These are phyloP conservation scores for Laspeyria flexula DNA, from an alignment of 2,888 invertebrate genomes.

Conservation along the genomic window DNA sequence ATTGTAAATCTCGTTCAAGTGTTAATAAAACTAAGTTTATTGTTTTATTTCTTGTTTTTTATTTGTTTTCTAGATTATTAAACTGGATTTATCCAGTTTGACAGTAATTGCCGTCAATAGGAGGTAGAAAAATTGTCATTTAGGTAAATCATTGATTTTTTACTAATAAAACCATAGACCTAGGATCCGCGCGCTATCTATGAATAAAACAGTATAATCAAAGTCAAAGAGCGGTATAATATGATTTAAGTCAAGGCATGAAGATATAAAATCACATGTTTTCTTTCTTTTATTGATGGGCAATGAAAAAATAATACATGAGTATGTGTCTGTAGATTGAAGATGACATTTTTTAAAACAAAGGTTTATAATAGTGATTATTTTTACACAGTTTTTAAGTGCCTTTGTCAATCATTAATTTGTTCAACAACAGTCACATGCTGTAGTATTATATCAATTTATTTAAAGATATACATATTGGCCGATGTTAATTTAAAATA, in stretches of 20 bases:
- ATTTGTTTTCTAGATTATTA: neutral
- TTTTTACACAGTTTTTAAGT: constrained; percentile 39
- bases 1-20: constrained; percentile 39
- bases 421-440: constrained; percentile 2
- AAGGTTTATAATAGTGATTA: constrained; percentile 16
- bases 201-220: too few relatives aligned
- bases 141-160: too few relatives aligned
- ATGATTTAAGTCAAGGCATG: neutral
- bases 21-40: constrained; percentile 34
- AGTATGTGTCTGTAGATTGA: constrained; percentile 12
- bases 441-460: neutral
- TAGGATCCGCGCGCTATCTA: too few relatives aligned
- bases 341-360: neutral
- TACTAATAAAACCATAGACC: too few relatives aligned
- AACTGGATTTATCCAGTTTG: neutral
- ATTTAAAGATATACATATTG: constrained; percentile 23
- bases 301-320: constrained; percentile 4
- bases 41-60: constrained; percentile 14
- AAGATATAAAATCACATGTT: neutral
- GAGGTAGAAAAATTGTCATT: neutral
- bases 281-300: neutral
- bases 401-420: constrained; percentile 39
- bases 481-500: constrained; percentile 1
- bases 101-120: neutral
- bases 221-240: too few relatives aligned